Conservation (phyloP, 2,113 vertebrate genomes). For the Aptenodytes forsteri region DNA sequence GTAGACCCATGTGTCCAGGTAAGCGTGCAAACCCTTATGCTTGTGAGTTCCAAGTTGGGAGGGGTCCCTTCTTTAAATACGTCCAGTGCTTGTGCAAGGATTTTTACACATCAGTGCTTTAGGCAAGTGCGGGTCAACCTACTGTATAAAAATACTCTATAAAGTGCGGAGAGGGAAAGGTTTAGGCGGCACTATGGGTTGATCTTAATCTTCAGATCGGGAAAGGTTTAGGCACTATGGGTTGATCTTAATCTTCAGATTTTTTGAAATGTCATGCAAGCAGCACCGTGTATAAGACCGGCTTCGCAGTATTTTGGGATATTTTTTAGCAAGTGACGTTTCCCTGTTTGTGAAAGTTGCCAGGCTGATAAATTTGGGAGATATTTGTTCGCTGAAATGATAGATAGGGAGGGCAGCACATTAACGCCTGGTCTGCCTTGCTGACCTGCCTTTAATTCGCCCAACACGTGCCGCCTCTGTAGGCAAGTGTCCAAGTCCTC, state of each 20-base stretch:
- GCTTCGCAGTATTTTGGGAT: neutral
- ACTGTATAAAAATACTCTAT: accelerated
- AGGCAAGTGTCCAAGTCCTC: neutral
- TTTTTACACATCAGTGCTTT: neutral
- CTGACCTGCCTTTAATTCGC: neutral
- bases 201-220: no score
- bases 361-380: neutral
- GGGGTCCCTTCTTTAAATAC: neutral
- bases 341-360: neutral
- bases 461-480: accelerated
- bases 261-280: neutral
- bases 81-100: neutral
- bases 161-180: accelerated
- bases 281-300: accelerated
- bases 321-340: neutral
- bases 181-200: neutral
- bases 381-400: accelerated
- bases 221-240: accelerated
- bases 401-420: accelerated
- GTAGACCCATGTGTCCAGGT: neutral
- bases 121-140: neutral
- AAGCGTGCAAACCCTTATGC: neutral
- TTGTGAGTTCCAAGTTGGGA: neutral
- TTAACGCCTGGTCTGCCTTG: accelerated
- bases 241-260: neutral